Base-by-base conservation (phyloP, 2,797 vertebrate genomes). In the Alosa sapidissima region DNA sequence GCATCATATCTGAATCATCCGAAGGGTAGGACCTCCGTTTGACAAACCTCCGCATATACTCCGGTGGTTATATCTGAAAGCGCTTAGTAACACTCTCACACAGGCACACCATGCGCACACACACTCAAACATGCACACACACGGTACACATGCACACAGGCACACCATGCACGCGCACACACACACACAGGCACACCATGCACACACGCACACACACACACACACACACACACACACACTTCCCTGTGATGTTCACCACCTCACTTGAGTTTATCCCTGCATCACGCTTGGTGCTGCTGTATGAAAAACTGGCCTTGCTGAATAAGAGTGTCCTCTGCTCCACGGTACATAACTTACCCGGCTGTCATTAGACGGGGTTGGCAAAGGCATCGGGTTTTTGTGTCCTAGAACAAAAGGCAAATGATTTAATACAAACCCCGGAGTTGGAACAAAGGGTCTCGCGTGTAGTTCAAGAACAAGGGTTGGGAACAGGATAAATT, bases 341-440 rank as follows among this genome's bases (percentile, higher is more conserved):
- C 65, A n/a, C 81, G 36, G 68, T 68, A 84, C 62, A 83, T 78
- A 78, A 78, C 83, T 28, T 21, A 52, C 54, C 47, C 7, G 0
- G 72, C 49, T 8, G n/a, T 81, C 81, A 81, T 52, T 84, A 81
- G 48, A 55, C 19, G 58, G 82, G 41, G 60, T 72, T 41, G 72
- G 41, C 60, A 55, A 65, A 81, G 28, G 62, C 51, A 82, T 45
- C 19, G 2, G 28, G 62, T 84, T 85, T 78, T 83, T 78, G 51
- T 92, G 91, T 92, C 92, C 85, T 92, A 90, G 91, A 90, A 93
- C 92, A 91, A 92, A 75, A 93, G 90, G 86, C 87, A 90, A 92
- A 93, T 85, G 88, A 91, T 91, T 90, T 92, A 90, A 93, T 91
- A 85, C 88, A 91, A 92, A 92, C 89, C 87, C 60, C 81, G 0